A percentile compares a stretch with the other conserved stretches of the same genome.
These are phyloP conservation scores for Dromiciops gliroides DNA, from an alignment of 2,113 vertebrate genomes.

Conservation along the genomic window DNA sequence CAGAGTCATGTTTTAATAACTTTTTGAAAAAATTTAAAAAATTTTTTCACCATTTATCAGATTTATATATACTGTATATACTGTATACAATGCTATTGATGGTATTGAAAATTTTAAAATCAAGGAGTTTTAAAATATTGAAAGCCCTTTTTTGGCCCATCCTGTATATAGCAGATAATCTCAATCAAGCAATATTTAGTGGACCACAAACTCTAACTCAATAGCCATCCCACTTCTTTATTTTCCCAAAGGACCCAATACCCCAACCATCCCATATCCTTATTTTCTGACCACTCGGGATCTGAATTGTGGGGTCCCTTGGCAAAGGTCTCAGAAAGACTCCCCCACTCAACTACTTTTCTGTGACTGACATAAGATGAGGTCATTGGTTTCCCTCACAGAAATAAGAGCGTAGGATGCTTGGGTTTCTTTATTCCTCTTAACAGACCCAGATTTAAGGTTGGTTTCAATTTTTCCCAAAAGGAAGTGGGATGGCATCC, in stretches of 20 bases:
- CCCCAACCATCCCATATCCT: not conserved
- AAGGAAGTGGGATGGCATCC: not conserved
- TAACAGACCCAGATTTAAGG: not conserved
- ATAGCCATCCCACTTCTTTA: not conserved
- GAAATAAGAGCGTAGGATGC: not conserved
- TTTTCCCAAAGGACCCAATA: not conserved
- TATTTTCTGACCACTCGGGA: not conserved
- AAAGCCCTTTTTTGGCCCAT: too few species aligned
- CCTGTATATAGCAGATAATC: not conserved
- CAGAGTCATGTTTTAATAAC: too few species aligned
- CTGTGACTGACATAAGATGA: not conserved
- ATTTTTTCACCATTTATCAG: too few species aligned
- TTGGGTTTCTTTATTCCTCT: not conserved
- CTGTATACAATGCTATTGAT: too few species aligned
- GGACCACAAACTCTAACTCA: not conserved
- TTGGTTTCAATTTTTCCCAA: rapidly evolving
- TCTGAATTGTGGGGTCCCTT: not conserved
- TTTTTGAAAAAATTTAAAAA: too few species aligned
- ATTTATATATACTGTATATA: too few species aligned
- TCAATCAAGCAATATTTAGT: not conserved
- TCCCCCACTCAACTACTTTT: not conserved
- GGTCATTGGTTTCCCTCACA: not conserved
- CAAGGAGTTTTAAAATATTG: too few species aligned
- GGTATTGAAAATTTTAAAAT: too few species aligned
- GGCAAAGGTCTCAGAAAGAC: not conserved